Evolutionary conservation across 2,888 invertebrate species (phyloP).

Genomic region (Sympetrum striolatum): DNA sequence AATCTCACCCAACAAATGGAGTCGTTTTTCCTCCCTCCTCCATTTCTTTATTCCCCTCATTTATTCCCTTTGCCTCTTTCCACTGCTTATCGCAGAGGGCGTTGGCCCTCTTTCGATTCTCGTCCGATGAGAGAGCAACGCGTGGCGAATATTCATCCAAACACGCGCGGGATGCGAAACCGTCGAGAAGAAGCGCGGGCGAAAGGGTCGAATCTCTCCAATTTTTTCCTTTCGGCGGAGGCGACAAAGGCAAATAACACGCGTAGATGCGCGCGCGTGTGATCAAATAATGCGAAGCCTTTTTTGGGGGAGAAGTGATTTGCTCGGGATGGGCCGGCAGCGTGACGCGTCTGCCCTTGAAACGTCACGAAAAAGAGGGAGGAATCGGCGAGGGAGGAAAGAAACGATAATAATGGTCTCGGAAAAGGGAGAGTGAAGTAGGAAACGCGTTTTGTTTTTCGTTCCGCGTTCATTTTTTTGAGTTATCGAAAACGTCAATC

Average conservation of each 20-base stretch:
- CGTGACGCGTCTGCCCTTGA: conserved; percentile 30
- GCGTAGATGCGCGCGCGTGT: background rate
- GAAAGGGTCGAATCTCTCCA: background rate
- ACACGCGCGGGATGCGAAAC: background rate
- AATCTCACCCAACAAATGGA: too few relatives aligned
- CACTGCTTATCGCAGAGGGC: background rate
- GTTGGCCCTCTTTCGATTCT: background rate
- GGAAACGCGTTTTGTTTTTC: background rate
- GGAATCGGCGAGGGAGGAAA: background rate
- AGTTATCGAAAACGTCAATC: conserved; percentile 43
- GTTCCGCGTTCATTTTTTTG: background rate
- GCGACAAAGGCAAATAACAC: conserved; percentile 21
- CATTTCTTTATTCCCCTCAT: too few relatives aligned
- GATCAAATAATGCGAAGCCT: conserved; percentile 23
- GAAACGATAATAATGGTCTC: background rate
- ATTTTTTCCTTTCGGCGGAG: background rate
- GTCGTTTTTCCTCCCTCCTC: too few relatives aligned
- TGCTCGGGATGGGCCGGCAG: background rate
- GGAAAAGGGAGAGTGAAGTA: background rate
- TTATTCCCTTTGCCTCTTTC: background rate
- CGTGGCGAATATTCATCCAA: background rate
- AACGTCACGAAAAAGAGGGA: background rate
- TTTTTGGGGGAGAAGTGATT: conserved; percentile 23
- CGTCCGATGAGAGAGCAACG: background rate
- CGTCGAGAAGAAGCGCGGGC: background rate